Evolutionary conservation across 2,888 invertebrate species (phyloP), one percentile per base, ranked within the genome.

Genomic region (Brachypalpus laphriformis): DNA sequence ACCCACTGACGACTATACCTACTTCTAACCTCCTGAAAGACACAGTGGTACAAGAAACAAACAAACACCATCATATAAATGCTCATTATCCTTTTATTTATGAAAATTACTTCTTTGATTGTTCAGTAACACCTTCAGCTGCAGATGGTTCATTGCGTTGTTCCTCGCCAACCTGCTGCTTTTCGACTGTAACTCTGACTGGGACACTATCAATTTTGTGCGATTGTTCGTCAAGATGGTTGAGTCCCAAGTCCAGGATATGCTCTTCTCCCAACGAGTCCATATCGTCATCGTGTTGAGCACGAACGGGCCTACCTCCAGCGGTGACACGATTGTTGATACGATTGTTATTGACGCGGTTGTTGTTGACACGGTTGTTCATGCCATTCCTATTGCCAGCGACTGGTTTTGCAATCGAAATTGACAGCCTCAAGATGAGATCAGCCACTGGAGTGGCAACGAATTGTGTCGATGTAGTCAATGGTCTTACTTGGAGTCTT

Each of bases 401-500:
- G 7, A 75, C 11, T 11, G 89, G 89, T 51, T 89, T 89, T 14
- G 90, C 90, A 45, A 89, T 88, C 11, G 90, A 90, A 7, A 91
- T 90, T 14, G 90, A 90, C 45, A 90, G 89, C 65, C 89, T 90
- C 1, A 91, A 87, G 86, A 91, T 89, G 0, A 91, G 87, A 82
- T 91, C 91, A 0, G 90, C 91, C 31, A 90, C 86, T 31, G 91
- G 91, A 3, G 90, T 90, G 28, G 90, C 88, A 16, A 91, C 87
- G 54, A 90, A 90, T 66, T 91, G 90, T 0, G 89, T 89, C 0
- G 89, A 88, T 0, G 89, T 89, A 0, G 90, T 89, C 8, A 91
- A 88, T 0, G 90, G 90, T 61, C 88, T 89, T 61, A 90, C 89
- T 4, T 88, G 87, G 42, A 88, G 87, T 56, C 89, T 89, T 37